A percentile compares a stretch with the other conserved stretches of the same genome.
phyloP scores from a whole-genome alignment of 2,888 invertebrate genomes.

The Cotesia congregata region DNA sequence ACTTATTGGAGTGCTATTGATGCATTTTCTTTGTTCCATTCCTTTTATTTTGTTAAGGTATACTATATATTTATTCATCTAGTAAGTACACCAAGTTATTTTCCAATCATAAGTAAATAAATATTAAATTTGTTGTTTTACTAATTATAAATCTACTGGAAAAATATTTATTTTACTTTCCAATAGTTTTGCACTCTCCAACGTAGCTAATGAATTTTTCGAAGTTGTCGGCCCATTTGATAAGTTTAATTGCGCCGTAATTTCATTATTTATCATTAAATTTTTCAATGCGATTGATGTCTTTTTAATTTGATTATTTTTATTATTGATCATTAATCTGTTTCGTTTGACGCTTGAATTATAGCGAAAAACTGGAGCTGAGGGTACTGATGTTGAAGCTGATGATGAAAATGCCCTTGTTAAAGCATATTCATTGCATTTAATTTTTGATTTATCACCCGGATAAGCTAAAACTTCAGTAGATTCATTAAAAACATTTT shows the following conservation, averaged over 20 bases:
- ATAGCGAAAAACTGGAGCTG: not conserved
- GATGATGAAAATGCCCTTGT: constrained; percentile 12
- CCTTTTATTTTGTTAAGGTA: not conserved
- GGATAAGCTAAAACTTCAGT: not conserved
- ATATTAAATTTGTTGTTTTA: not conserved
- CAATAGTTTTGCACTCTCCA: constrained; percentile 25
- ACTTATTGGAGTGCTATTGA: constrained; percentile 15
- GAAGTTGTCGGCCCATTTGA: not conserved
- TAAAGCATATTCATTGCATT: constrained; percentile 5
- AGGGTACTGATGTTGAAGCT: constrained; percentile 1
- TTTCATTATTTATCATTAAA: not conserved
- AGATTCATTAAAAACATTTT: constrained; percentile 11
- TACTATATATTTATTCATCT: constrained; percentile 1
- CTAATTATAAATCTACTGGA: constrained; percentile 29
- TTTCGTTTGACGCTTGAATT: constrained; percentile 1
- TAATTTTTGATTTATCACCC: constrained; percentile 23
- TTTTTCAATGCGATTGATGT: constrained; percentile 6
- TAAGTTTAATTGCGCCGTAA: not conserved
- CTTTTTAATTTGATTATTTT: not conserved
- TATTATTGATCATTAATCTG: not conserved
- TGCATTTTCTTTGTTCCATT: constrained; percentile 1
- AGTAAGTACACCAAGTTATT: not conserved
- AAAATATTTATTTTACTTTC: constrained; percentile 47
- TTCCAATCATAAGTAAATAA: not conserved
- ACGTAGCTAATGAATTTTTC: not conserved